These are phyloP conservation scores for Sitta europaea DNA, from an alignment of 2,113 vertebrate species.

Conservation along the genomic window DNA sequence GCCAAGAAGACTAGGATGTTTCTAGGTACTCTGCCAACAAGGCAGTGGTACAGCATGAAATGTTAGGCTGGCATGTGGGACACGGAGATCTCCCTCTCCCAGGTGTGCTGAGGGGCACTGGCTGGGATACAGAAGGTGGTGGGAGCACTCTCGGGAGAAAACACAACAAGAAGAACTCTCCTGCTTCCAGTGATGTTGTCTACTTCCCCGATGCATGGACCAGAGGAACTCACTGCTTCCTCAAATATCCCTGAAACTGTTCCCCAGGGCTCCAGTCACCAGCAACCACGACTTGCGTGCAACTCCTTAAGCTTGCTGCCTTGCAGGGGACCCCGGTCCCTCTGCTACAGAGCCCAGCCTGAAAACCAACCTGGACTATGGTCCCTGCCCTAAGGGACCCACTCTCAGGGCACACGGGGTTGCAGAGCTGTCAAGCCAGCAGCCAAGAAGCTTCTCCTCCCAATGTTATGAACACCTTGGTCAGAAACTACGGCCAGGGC, in stretches of 20 bases:
- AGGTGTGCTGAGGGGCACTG: background rate
- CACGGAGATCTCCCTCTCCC: background rate
- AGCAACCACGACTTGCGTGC: background rate
- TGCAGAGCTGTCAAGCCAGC: background rate
- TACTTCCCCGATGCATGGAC: fast-evolving
- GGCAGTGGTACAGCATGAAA: background rate
- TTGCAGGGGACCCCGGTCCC: fast-evolving
- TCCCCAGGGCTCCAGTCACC: background rate
- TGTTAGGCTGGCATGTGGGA: background rate
- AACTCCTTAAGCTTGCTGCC: background rate
- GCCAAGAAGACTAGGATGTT: background rate
- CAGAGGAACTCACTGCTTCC: background rate
- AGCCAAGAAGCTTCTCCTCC: background rate
- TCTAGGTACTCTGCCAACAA: background rate
- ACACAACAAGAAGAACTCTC: background rate
- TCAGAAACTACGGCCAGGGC: background rate
- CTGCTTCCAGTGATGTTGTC: background rate
- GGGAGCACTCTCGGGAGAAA: background rate
- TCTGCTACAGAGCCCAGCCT: background rate
- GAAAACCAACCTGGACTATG: background rate
- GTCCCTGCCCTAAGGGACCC: background rate
- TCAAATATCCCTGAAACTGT: background rate
- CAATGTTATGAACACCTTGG: background rate
- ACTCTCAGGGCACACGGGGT: fast-evolving
- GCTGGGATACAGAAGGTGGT: background rate